These are phyloP conservation scores for Apus apus DNA, from an alignment of 2,113 vertebrate species.

Conservation along the genomic window DNA sequence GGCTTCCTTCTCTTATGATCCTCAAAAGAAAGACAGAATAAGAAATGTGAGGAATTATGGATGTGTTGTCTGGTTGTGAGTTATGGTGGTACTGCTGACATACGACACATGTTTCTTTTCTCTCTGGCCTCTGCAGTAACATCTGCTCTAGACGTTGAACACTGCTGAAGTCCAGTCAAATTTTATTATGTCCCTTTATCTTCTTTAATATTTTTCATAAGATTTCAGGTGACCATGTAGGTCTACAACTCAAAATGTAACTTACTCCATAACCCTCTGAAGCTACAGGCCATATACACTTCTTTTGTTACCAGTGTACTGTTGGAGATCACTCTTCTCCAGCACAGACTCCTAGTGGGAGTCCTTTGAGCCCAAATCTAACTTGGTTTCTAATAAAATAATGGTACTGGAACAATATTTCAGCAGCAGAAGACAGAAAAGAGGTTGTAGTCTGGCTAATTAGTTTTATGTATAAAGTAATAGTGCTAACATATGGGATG, in stretches of 20 bases:
- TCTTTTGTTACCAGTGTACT: neutral
- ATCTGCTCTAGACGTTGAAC: neutral
- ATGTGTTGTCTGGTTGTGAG: neutral
- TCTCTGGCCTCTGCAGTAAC: neutral
- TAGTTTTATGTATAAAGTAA: neutral
- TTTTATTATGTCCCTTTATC: neutral
- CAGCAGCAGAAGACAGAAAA: neutral
- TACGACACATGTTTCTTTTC: neutral
- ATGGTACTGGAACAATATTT: neutral
- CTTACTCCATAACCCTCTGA: neutral
- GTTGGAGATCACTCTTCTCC: neutral
- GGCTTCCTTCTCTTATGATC: neutral
- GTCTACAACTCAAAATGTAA: neutral
- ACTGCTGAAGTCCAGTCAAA: neutral
- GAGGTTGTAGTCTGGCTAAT: neutral
- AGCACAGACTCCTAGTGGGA: neutral
- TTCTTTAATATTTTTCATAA: neutral
- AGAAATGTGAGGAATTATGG: accelerated
- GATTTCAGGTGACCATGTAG: neutral
- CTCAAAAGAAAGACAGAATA: neutral
- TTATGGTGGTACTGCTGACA: accelerated
- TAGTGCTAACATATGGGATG: neutral
- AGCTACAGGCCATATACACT: neutral
- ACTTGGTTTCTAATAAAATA: neutral
- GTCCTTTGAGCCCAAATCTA: neutral